Conservation (phyloP, 1,140 invertebrate genomes). For the Telenomus remus region DNA sequence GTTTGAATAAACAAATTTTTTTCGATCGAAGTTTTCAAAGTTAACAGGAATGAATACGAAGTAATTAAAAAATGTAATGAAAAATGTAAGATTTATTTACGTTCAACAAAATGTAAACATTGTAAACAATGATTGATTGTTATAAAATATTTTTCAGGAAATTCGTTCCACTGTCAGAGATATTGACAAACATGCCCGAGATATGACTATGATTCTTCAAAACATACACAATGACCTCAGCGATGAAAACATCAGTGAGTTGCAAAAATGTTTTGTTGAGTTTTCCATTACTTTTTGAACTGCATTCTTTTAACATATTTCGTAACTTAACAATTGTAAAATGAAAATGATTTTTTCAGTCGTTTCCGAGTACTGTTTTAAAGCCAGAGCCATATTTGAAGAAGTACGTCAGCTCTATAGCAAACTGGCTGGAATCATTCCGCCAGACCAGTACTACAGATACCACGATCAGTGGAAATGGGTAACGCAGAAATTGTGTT, state of each 20-base stretch:
- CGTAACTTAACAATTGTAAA: conserved; percentile 12
- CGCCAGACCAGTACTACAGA: conserved; percentile 84
- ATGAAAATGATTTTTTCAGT: conserved; percentile 60
- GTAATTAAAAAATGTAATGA: too few relatives aligned
- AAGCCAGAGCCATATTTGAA: conserved; percentile 77
- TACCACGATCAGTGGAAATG: conserved; percentile 90
- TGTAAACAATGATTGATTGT: too few relatives aligned
- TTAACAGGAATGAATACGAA: too few relatives aligned
- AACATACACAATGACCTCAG: conserved; percentile 81
- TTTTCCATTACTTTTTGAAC: too few relatives aligned
- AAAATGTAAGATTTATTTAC: too few relatives aligned
- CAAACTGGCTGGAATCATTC: conserved; percentile 78
- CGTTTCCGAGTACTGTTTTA: conserved; percentile 77
- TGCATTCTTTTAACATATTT: too few relatives aligned
- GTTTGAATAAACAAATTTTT: not conserved
- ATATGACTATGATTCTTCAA: conserved; percentile 83
- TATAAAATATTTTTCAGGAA: conserved; percentile 77
- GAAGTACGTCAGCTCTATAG: conserved; percentile 77
- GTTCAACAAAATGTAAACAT: too few relatives aligned
- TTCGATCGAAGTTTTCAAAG: too few relatives aligned
- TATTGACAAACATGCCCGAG: conserved; percentile 81
- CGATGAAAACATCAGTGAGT: conserved; percentile 76
- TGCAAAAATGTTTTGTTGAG: too few relatives aligned
- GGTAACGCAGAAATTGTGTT: conserved; percentile 87
- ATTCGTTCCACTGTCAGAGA: conserved; percentile 81